Conservation (phyloP, 2,888 invertebrate species). For the Mylabris sibirica region DNA sequence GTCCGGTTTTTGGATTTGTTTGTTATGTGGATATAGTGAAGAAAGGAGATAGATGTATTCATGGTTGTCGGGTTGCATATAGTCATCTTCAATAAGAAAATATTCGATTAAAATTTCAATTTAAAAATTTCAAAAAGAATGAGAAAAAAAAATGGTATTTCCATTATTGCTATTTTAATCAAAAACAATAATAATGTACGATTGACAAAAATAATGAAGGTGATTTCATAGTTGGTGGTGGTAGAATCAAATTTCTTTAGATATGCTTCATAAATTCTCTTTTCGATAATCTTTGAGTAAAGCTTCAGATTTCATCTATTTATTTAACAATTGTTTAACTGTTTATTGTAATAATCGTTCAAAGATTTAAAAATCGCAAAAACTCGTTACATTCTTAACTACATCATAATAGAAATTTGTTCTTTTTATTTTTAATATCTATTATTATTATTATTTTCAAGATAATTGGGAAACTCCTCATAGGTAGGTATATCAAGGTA, state of each 20-base stretch:
- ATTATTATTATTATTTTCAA: neutral
- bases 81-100: neutral
- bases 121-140: neutral
- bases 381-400: neutral
- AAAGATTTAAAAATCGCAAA: neutral
- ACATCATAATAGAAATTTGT: neutral
- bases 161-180: constrained; percentile 5
- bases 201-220: constrained; percentile 4
- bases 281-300: constrained; percentile 3
- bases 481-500: neutral
- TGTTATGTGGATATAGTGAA: constrained; percentile 34
- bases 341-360: constrained; percentile 3
- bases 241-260: neutral
- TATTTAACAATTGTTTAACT: constrained; percentile 1
- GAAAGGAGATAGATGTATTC: constrained; percentile 18
- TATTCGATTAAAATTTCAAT: constrained; percentile 3
- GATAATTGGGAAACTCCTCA: neutral
- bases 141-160: neutral
- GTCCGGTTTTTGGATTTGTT: constrained; percentile 43
- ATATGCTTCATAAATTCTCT: constrained; percentile 6
- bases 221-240: constrained; percentile 3
- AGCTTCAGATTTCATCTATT: constrained; percentile 8
- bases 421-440: too few relatives aligned
- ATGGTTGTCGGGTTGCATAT: constrained; percentile 34
- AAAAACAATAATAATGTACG: constrained; percentile 1